Evolutionary conservation across 2,797 vertebrate species (phyloP).

Genomic region (Scolopax rusticola): DNA sequence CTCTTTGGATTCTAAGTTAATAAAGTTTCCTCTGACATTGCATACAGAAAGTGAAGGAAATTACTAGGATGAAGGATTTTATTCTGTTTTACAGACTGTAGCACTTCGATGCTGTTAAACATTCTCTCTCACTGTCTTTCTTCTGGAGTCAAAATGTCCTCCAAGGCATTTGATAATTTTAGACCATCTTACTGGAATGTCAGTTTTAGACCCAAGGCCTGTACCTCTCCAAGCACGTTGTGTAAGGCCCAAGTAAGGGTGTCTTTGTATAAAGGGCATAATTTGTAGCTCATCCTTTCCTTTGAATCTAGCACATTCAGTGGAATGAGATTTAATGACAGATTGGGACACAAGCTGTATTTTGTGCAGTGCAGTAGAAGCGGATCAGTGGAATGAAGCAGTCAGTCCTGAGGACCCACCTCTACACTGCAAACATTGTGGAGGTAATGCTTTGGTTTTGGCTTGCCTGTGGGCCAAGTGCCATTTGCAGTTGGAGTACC

Average conservation of each 20-base stretch:
- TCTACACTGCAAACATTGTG: neutral
- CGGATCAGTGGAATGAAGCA: neutral
- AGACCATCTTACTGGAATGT: neutral
- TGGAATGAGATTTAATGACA: neutral
- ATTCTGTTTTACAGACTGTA: neutral
- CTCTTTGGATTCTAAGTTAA: neutral
- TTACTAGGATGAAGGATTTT: neutral
- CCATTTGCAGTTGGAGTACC: neutral
- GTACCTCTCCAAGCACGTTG: neutral
- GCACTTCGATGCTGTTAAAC: neutral
- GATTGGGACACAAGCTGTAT: neutral
- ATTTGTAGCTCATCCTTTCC: neutral
- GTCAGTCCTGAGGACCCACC: neutral
- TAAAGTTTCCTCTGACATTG: neutral
- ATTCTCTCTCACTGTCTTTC: neutral
- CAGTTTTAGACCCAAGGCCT: constrained; percentile 21
- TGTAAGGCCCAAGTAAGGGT: neutral
- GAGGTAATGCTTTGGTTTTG: neutral
- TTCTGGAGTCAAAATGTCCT: neutral
- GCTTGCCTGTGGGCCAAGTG: neutral
- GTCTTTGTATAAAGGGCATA: neutral
- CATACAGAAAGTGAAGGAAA: neutral
- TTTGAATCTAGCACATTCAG: neutral
- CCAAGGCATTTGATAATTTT: constrained; percentile 43
- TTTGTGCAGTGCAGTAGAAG: neutral